phyloP scores from a whole-genome alignment of 2,797 vertebrate species.

The Premnoplex brunnescens region DNA sequence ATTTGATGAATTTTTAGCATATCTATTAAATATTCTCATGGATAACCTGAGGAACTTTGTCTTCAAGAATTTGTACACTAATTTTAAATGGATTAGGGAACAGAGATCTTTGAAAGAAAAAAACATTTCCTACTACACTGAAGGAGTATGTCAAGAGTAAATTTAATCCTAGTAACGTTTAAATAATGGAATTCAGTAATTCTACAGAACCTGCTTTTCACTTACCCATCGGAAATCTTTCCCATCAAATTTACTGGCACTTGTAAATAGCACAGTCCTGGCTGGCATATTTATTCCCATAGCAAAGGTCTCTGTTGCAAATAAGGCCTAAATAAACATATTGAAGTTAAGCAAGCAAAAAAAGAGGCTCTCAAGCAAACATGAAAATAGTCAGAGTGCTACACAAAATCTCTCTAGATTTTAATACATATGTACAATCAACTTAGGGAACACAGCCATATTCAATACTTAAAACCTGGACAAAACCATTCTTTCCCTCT shows the following conservation, averaged over 20 bases:
- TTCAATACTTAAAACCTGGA: not conserved
- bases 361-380: not conserved
- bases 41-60: not conserved
- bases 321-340: conserved; percentile 86
- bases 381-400: not conserved
- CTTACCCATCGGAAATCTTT: conserved; percentile 97
- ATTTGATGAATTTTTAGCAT: not conserved
- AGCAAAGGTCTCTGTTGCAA: conserved; percentile 96
- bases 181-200: not conserved
- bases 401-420: not conserved
- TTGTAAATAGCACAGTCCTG: conserved; percentile 96
- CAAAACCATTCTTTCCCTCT: not conserved
- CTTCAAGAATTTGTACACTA: not conserved
- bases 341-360: not conserved
- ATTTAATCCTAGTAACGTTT: not conserved
- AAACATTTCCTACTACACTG: not conserved
- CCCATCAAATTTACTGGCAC: conserved; percentile 95
- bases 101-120: not conserved
- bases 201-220: not conserved
- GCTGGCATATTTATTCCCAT: conserved; percentile 99
- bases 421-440: not conserved
- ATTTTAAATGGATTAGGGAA: not conserved
- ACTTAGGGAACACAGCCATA: not conserved
- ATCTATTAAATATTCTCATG: not conserved
- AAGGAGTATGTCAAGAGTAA: not conserved